These are phyloP conservation scores for Protosalanx chinensis DNA, from an alignment of 2,797 vertebrate species.

Conservation along the genomic window DNA sequence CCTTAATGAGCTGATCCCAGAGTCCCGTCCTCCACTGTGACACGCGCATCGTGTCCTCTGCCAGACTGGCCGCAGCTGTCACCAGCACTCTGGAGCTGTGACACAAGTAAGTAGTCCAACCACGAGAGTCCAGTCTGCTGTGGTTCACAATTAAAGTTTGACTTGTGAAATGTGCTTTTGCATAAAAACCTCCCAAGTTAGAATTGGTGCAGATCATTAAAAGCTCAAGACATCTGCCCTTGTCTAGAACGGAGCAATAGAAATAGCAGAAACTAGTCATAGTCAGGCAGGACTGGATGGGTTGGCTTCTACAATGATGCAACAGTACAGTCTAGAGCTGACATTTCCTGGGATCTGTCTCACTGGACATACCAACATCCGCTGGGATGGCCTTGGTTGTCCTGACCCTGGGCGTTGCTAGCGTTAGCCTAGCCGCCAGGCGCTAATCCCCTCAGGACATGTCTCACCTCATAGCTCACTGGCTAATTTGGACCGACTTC, in stretches of 20 bases:
- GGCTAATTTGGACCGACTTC: slow-evolving; percentile 59
- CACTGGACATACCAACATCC: slow-evolving; percentile 24
- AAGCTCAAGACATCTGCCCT: no score
- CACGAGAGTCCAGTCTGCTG: slow-evolving; percentile 28
- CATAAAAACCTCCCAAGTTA: no score
- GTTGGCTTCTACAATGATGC: slow-evolving; percentile 18
- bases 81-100: slow-evolving; percentile 49
- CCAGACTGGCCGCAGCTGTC: slow-evolving; percentile 62
- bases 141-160: no score
- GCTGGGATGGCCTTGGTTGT: slow-evolving; percentile 39
- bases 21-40: slow-evolving; percentile 54
- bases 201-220: no score
- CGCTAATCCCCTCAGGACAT: slow-evolving; percentile 66
- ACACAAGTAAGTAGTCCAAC: slow-evolving; percentile 48
- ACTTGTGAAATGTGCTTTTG: no score
- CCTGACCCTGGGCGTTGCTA: slow-evolving; percentile 46
- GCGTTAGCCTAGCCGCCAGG: slow-evolving; percentile 42
- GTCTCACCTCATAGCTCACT: slow-evolving; percentile 57
- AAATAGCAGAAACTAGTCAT: slow-evolving; percentile 17
- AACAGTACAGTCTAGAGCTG: slow-evolving; percentile 12
- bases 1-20: slow-evolving; percentile 69
- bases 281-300: slow-evolving; percentile 7
- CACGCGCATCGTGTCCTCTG: slow-evolving; percentile 41
- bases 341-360: slow-evolving; percentile 38
- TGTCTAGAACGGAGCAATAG: no score